Percentiles rank a stretch among this genome's conserved stretches.
phyloP scores from a whole-genome alignment of 1,140 invertebrate species.

The Anastrepha ludens region DNA sequence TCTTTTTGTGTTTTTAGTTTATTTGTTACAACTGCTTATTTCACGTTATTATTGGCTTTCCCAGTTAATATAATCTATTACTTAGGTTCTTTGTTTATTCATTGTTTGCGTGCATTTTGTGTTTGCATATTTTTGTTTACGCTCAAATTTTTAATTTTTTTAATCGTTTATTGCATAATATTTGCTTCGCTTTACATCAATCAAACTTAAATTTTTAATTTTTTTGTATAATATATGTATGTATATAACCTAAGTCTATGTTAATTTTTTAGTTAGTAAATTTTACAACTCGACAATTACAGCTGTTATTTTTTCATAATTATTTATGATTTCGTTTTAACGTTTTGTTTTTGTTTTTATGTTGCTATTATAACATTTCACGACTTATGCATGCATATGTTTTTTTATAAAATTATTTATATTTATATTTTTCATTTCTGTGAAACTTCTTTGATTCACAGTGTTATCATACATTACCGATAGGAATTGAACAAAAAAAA shows the following conservation, averaged over 20 bases:
- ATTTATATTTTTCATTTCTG: neutral
- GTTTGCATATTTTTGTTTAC: neutral
- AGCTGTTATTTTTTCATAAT: neutral
- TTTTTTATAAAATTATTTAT: neutral
- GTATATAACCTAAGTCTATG: neutral
- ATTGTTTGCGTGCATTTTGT: slow-evolving; percentile 40
- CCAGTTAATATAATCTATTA: slow-evolving; percentile 38
- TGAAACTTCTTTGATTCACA: no score
- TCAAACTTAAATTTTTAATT: slow-evolving; percentile 16
- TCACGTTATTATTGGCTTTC: slow-evolving; percentile 19
- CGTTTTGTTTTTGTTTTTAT: neutral
- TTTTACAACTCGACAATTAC: slow-evolving; percentile 41
- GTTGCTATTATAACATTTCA: neutral
- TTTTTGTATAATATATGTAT: neutral
- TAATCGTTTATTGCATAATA: slow-evolving; percentile 20
- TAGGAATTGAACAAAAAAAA: neutral
- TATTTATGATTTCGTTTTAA: neutral
- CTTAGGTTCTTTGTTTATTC: slow-evolving; percentile 30
- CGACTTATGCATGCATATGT: neutral
- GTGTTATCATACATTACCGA: no score
- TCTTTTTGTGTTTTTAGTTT: slow-evolving; percentile 24
- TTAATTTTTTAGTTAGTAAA: slow-evolving; percentile 30
- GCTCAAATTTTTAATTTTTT: slow-evolving; percentile 11
- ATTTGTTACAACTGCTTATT: slow-evolving; percentile 52
- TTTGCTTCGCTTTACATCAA: slow-evolving; percentile 13